Percentiles rank a stretch among this genome's conserved stretches.
Evolutionary conservation across 2,888 invertebrate species (phyloP).

Genomic region (Philonicus albiceps): DNA sequence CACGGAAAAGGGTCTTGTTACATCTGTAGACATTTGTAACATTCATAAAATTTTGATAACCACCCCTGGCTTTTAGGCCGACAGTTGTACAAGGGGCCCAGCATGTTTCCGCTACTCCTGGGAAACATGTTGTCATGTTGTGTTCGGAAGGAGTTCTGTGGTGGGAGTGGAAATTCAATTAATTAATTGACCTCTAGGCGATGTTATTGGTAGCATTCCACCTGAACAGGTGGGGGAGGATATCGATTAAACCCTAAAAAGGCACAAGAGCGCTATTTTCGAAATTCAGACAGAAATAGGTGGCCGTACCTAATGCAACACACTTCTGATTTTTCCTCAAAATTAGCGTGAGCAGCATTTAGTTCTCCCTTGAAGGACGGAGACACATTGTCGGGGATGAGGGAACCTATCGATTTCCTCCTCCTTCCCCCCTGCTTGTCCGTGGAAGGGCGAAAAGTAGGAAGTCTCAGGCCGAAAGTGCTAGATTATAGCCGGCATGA

Average conservation of each 20-base stretch:
- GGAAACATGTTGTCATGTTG: not conserved
- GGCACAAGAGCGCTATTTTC: not conserved
- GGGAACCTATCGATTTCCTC: not conserved
- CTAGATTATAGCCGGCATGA: not conserved
- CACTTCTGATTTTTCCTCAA: not conserved
- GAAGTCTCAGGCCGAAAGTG: not conserved
- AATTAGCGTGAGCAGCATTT: not conserved
- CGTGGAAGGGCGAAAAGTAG: not conserved
- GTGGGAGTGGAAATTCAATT: not conserved
- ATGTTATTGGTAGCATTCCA: not conserved
- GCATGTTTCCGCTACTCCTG: not conserved
- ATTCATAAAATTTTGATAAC: not conserved
- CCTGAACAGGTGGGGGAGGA: not conserved
- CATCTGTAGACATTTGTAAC: not conserved
- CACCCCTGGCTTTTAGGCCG: not conserved
- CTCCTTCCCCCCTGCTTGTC: not conserved
- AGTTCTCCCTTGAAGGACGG: not conserved
- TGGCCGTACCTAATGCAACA: not conserved
- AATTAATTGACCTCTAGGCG: not conserved
- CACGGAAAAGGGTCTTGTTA: not conserved
- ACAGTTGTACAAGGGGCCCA: not conserved
- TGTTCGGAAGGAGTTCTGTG: not conserved
- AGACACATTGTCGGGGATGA: not conserved
- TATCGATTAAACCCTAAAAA: not conserved
- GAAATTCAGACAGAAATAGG: not conserved